Percentiles rank a stretch among this genome's conserved stretches.
Conservation (phyloP, 2,797 vertebrate species). For the Propithecus deckenii region DNA sequence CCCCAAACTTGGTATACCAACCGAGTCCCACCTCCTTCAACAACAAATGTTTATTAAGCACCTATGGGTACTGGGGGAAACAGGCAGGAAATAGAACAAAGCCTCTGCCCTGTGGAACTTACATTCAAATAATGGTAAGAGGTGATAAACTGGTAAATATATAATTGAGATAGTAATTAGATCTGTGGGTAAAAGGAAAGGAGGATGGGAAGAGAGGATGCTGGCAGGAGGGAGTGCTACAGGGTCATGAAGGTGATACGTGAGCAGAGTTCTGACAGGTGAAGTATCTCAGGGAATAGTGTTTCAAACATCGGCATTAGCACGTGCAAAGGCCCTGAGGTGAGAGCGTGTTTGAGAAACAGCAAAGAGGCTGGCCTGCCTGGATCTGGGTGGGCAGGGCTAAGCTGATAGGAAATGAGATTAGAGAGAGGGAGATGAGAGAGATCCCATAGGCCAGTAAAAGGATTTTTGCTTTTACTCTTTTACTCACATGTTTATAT, state of each 20-base stretch:
- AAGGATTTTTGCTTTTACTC: background rate
- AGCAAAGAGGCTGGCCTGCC: background rate
- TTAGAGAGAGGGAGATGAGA: background rate
- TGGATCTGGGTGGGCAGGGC: too few species aligned
- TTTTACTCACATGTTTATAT: background rate
- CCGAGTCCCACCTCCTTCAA: background rate
- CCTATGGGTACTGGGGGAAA: background rate
- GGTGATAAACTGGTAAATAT: background rate
- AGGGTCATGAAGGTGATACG: background rate
- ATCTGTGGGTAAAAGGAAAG: background rate
- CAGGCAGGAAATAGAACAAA: background rate
- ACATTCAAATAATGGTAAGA: background rate
- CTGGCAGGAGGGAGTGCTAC: rapidly evolving
- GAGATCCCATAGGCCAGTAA: background rate
- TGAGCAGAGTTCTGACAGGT: background rate
- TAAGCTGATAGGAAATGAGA: background rate
- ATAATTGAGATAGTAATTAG: background rate
- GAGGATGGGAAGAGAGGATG: background rate
- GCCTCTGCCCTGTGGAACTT: background rate
- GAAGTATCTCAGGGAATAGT: background rate
- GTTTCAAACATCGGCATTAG: background rate
- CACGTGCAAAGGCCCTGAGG: background rate
- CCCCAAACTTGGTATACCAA: background rate
- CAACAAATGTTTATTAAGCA: background rate
- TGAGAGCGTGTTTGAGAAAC: background rate